A percentile compares a stretch with the other conserved stretches of the same genome.
Conservation (phyloP, 2,797 vertebrate species). For the Chromobotia macracanthus region DNA sequence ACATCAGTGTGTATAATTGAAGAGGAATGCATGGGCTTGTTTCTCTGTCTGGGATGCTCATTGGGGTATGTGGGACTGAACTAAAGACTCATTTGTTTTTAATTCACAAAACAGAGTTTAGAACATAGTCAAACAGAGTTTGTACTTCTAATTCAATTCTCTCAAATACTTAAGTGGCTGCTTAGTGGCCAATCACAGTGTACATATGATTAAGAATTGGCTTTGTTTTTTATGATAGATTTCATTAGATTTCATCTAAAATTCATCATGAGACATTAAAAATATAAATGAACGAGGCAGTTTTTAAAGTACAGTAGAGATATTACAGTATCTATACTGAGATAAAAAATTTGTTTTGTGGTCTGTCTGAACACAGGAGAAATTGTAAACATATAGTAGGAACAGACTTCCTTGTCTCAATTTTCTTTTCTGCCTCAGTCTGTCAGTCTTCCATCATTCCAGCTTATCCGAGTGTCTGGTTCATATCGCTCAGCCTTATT, state of each 20-base stretch:
- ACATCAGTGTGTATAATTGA: slow-evolving; percentile 2
- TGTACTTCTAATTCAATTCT: too few species aligned
- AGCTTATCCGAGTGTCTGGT: neutral
- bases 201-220: too few species aligned
- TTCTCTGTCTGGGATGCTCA: slow-evolving; percentile 12
- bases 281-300: too few species aligned
- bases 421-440: neutral
- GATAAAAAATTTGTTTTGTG: neutral
- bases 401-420: neutral
- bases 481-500: slow-evolving; percentile 10
- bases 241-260: too few species aligned
- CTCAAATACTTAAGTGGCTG: too few species aligned
- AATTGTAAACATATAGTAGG: neutral
- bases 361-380: neutral
- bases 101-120: too few species aligned
- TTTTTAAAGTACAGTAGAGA: too few species aligned
- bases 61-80: neutral
- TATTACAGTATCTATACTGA: too few species aligned
- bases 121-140: too few species aligned
- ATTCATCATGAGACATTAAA: too few species aligned
- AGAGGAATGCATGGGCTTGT: neutral
- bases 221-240: too few species aligned
- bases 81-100: slow-evolving; percentile 19
- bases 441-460: slow-evolving; percentile 14
- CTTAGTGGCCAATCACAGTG: too few species aligned